Evolutionary conservation across 2,888 invertebrate genomes (phyloP).

Genomic region (Hemithea aestivaria): DNA sequence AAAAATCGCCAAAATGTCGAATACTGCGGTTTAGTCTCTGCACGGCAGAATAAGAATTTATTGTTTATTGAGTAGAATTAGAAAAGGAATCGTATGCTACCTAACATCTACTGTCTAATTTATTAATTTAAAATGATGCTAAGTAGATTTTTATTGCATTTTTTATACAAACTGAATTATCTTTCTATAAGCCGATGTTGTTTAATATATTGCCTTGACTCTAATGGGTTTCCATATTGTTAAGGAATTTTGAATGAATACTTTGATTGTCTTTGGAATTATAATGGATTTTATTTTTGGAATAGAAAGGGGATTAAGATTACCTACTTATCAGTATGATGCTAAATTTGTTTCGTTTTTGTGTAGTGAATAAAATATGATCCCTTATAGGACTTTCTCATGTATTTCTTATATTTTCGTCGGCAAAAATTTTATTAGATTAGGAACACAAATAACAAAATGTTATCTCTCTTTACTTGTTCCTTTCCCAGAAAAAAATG

Average conservation of each 20-base stretch:
- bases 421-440: too few relatives aligned
- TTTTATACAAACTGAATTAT: conserved; percentile 50
- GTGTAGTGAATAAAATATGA: too few relatives aligned
- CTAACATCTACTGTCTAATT: conserved; percentile 40
- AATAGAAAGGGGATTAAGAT: too few relatives aligned
- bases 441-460: too few relatives aligned
- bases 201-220: conserved; percentile 33
- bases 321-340: too few relatives aligned
- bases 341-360: too few relatives aligned
- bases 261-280: conserved; percentile 18
- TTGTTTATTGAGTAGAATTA: conserved; percentile 49
- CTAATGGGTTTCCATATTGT: conserved; percentile 15
- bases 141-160: conserved; percentile 62
- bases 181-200: conserved; percentile 49
- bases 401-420: too few relatives aligned
- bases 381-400: too few relatives aligned
- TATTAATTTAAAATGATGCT: conserved; percentile 60
- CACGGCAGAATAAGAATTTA: conserved; percentile 70
- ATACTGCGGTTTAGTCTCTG: too few relatives aligned
- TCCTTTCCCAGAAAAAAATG: too few relatives aligned
- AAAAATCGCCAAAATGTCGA: too few relatives aligned
- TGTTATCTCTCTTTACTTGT: too few relatives aligned
- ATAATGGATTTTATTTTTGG: conserved; percentile 17
- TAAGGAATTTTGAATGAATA: conserved; percentile 7
- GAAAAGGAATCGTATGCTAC: conserved; percentile 50